Evolutionary conservation across 2,797 vertebrate genomes (phyloP), one percentile per base, ranked within the genome.

Genomic region (Gila robusta): DNA sequence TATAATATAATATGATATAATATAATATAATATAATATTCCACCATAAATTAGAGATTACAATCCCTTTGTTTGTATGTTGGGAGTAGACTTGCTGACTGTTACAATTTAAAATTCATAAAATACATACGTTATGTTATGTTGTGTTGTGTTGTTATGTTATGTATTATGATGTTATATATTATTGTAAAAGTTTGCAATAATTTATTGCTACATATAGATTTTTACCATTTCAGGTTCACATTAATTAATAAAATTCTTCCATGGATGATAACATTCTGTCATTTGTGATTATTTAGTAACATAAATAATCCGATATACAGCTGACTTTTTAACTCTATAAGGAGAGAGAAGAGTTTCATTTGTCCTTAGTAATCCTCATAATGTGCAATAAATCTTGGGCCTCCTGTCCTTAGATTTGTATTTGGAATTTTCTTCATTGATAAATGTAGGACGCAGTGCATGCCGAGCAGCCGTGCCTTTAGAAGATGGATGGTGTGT

Each of bases 391-490:
- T 94, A 88, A 91, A 94, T 94, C 90, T 93, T 78, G 71, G 77
- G 85, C 85, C 84, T 88, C 88, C 87, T 70, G 79, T 54, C 64
- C 85, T 85, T 81, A 92, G 90, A 92, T 93, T 90, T 92, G 93
- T 92, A 91, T 92, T 91, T 93, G 91, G 91, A 91, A 79, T 80
- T 86, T 90, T 90, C 90, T 82, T 64, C 21, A 78, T 88, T 95
- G 94, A 95, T 93, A 89, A 91, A 94, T 94, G 93, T 67, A 64
- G 88, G 87, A 90, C 89, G 92, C 92, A 90, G 89, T 93, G 90
- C 85, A 81, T 87, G 89, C 84, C 89, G 88, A 92, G 90, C 93
- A 90, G 89, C 88, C 89, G 91, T 91, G 87, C 76, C 64, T 88
- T 82, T 74, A 80, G 84, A 89, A 92, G 93, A 95, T 93, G 90